A percentile compares a stretch with the other conserved stretches of the same genome.
phyloP scores from a whole-genome alignment of 2,113 vertebrate species.

The Ailuropoda melanoleuca region DNA sequence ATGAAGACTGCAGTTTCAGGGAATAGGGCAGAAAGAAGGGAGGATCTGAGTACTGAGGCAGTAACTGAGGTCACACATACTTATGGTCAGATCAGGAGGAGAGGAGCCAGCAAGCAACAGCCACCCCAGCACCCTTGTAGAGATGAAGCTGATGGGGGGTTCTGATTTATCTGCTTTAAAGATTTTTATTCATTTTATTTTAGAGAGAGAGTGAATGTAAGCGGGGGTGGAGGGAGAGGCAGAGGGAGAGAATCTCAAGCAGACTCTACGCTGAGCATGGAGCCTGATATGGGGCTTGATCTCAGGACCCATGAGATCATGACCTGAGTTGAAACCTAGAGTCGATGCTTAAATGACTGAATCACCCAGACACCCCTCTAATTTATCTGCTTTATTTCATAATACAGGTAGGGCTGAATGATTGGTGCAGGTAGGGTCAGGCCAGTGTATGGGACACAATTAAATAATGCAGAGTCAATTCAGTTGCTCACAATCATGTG shows the following conservation, averaged over 20 bases:
- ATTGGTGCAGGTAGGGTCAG: background rate
- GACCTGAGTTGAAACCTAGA: background rate
- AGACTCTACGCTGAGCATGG: background rate
- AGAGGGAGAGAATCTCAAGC: background rate
- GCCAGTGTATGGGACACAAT: background rate
- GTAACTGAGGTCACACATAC: background rate
- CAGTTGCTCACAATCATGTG: background rate
- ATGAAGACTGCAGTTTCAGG: background rate
- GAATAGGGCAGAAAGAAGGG: background rate
- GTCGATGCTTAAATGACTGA: background rate
- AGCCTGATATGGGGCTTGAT: background rate
- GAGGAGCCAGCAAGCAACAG: background rate
- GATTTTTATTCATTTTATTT: background rate
- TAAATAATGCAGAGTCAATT: background rate
- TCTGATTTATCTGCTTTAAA: background rate
- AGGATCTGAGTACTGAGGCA: background rate
- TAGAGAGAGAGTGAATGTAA: background rate
- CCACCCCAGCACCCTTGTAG: too few species aligned
- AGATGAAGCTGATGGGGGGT: fast-evolving
- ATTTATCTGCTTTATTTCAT: background rate
- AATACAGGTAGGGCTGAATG: background rate
- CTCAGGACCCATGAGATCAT: background rate
- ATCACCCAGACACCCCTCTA: background rate
- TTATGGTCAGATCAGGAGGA: background rate
- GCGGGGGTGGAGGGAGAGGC: background rate